Base-by-base conservation (phyloP, 2,888 invertebrate species). In the Pseudococcus longispinus region DNA sequence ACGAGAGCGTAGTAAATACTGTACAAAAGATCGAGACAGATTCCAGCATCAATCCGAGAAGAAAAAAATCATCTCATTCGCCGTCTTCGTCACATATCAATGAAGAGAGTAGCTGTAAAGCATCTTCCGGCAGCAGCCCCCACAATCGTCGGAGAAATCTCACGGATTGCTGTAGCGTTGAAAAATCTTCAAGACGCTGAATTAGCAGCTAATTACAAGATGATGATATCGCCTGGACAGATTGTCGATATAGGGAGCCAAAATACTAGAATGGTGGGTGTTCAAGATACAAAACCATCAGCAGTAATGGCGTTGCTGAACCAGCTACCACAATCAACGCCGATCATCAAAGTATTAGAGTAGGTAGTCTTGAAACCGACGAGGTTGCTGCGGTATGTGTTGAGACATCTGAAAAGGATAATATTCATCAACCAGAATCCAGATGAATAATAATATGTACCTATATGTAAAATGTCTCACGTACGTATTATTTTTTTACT, bases 221-320 rank as follows among this genome's bases (percentile, higher is more conserved):
- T 80, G n/a, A 42, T 37, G 42, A 42, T 42, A 42, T 42, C 77
- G 1, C 42, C 42, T 13, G 42, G 42, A 8, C 15, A 80, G 11
- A 80, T 80, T 18, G 37, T 80, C 77, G 77, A 80, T 80, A 80
- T 80, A n/a, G 9, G 77, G 77, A n/a, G 37, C 77, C 1, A n/a
- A 20, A 18, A 13, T 42, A 29, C 29, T 42, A 80, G 13, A 80
- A 29, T 0, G 13, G 13, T 46, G 15, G 3, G 13, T n/a, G 44
- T 37, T 37, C 37, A 15, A 46, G 44, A 46, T 46, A 15, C 44
- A 13, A 46, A 46, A 3, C 44, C 13, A 13, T 3, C 15, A 46
- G 44, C n/a, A 15, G 1, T 4, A 0, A n/a, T 4, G 51, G 3
- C n/a, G n/a, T 3, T 4, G 51, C n/a, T 8, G 51, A 51, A 51